Conservation (phyloP, 2,797 vertebrate species). For the Paedocypris micromegethes region DNA sequence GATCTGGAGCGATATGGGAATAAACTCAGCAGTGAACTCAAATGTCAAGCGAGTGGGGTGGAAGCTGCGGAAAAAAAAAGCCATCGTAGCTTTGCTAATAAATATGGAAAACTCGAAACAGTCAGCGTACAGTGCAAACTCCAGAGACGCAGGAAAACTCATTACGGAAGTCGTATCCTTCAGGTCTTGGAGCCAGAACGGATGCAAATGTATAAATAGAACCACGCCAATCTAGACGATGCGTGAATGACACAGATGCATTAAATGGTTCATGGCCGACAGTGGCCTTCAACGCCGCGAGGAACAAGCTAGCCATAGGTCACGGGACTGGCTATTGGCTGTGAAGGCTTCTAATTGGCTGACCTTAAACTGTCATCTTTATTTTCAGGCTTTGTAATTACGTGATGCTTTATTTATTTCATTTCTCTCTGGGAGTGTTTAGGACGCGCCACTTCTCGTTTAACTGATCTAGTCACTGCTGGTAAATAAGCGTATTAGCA, state of each 20-base stretch:
- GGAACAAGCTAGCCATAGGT: neutral
- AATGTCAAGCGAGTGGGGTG: slow-evolving; percentile 40
- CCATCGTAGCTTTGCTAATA: slow-evolving; percentile 28
- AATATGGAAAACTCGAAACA: slow-evolving; percentile 30
- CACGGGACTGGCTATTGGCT: slow-evolving; percentile 13
- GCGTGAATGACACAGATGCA: slow-evolving; percentile 10
- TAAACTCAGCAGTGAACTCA: slow-evolving; percentile 31
- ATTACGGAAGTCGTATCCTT: slow-evolving; percentile 27
- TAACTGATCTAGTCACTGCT: slow-evolving; percentile 13
- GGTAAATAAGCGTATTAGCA: slow-evolving; percentile 11
- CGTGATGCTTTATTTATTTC: slow-evolving; percentile 30
- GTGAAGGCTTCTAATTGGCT: slow-evolving; percentile 31
- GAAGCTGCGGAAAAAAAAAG: slow-evolving; percentile 22
- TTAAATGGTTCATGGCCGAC: neutral
- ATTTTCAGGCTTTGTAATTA: slow-evolving; percentile 23
- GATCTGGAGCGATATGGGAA: slow-evolving; percentile 29
- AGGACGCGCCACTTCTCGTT: slow-evolving; percentile 19
- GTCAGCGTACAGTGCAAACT: slow-evolving; percentile 21
- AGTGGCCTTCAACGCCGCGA: neutral
- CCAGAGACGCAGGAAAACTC: slow-evolving; percentile 24
- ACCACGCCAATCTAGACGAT: slow-evolving; percentile 1
- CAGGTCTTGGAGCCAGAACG: slow-evolving; percentile 2
- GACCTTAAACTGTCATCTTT: slow-evolving; percentile 41
- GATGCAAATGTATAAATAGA: slow-evolving; percentile 25
- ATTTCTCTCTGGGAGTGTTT: slow-evolving; percentile 16